Conservation (phyloP, 2,888 invertebrate genomes). For the Dichetophora obliterata region DNA sequence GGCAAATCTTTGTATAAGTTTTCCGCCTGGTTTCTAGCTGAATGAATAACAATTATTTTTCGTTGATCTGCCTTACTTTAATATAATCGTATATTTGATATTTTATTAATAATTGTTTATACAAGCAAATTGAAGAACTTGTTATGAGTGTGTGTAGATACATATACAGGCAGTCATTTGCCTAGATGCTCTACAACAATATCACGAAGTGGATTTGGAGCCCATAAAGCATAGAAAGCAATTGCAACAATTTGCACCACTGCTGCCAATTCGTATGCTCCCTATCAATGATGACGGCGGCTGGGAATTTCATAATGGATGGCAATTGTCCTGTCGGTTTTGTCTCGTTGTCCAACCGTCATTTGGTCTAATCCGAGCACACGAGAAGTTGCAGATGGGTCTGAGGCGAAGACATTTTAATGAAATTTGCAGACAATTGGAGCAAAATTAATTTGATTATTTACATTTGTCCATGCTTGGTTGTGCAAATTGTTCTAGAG, state of each 20-base stretch:
- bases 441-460: conserved; percentile 54
- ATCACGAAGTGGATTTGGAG: neutral
- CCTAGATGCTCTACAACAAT: neutral
- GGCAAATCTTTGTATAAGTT: too few species aligned
- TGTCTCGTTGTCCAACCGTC: neutral
- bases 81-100: conserved; percentile 44
- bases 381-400: neutral
- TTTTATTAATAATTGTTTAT: conserved; percentile 53
- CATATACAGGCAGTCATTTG: neutral
- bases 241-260: neutral
- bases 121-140: conserved; percentile 53
- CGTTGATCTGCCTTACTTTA: conserved; percentile 2
- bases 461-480: conserved; percentile 42
- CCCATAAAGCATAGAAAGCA: neutral
- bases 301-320: neutral
- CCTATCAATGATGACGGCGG: neutral
- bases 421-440: conserved; percentile 50
- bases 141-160: conserved; percentile 49
- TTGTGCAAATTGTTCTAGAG: conserved; percentile 46
- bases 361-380: neutral
- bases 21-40: too few species aligned
- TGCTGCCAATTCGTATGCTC: neutral
- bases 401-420: neutral
- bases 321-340: neutral
- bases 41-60: neutral